phyloP scores from a whole-genome alignment of 2,888 invertebrate species.

The Caradrina clavipalpis region DNA sequence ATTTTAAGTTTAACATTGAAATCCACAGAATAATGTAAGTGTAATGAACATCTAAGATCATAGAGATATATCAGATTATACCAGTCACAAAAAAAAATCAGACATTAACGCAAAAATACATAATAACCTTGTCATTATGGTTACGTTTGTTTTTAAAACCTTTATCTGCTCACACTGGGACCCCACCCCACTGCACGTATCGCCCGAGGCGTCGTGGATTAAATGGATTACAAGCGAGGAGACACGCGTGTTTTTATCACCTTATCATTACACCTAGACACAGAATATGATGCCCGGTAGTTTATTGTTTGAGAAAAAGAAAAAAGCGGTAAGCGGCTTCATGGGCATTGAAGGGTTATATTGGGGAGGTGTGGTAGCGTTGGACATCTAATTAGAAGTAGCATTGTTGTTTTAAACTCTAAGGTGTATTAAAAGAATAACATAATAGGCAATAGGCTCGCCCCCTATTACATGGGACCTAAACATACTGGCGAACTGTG shows the following conservation, averaged over 20 bases:
- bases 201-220: conserved; percentile 56
- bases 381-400: not conserved
- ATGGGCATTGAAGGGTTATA: not conserved
- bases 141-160: not conserved
- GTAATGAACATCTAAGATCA: too few species aligned
- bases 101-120: not conserved
- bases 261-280: conserved; percentile 53
- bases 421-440: too few species aligned
- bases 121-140: not conserved
- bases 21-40: not conserved
- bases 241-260: conserved; percentile 61
- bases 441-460: too few species aligned
- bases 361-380: not conserved
- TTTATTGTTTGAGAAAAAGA: conserved; percentile 10
- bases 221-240: conserved; percentile 54
- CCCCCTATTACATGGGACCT: too few species aligned
- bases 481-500: too few species aligned
- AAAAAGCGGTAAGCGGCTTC: not conserved
- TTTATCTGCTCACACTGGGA: conserved; percentile 31
- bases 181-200: conserved; percentile 55
- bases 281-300: conserved; percentile 31
- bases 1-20: too few species aligned
- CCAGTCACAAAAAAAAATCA: not conserved
- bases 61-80: too few species aligned
- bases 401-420: too few species aligned